Base-by-base conservation (phyloP, 2,888 invertebrate species). In the Xestia c-nigrum region DNA sequence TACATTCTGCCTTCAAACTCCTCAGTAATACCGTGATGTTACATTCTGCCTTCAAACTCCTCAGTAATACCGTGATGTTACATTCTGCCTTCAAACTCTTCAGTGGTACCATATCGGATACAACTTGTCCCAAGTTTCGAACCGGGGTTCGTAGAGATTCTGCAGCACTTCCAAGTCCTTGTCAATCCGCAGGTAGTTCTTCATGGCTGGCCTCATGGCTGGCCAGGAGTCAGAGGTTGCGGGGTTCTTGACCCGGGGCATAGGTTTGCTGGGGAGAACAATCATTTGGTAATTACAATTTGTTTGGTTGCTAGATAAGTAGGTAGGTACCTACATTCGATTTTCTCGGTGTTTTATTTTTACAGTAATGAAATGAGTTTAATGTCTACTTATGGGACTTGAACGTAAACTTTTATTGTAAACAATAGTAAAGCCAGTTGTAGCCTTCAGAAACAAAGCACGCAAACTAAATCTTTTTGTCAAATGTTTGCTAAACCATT, bases 101-200 rank as follows among this genome's bases (percentile, higher is more conserved):
- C 64, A 91, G 76, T 93, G 1, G 10, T 43, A 94, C n/a, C 88
- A 55, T 52, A 93, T 91, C 0, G 94, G 95, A 64, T 94, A 95
- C 3, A 95, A 84, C 16, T 93, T 89, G 7, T 95, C 94, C 95
- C 95, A 95, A 0, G 94, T 59, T 5, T 83, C 67, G 75, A 92
- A 92, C 12, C 92, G 80, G 5, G 92, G 89, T 83, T 94, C 94
- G 40, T 88, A 88, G 50, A 95, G 82, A 72, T 94, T 92, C 61
- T 88, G 78, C 0, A 83, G 81, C 2, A 94, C 86, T 0, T 89
- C 73, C 69, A 93, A 87, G 43, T 90, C 72, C 5, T 82, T 76
- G 67, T 80, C 91, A 5, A 95, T 57, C 5, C 85, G 87, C 19
- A 94, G 87, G 85, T 94, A 95, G 55, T 84, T 84, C 59, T 93